phyloP scores from a whole-genome alignment of 2,113 vertebrate genomes.

The Piliocolobus tephrosceles region DNA sequence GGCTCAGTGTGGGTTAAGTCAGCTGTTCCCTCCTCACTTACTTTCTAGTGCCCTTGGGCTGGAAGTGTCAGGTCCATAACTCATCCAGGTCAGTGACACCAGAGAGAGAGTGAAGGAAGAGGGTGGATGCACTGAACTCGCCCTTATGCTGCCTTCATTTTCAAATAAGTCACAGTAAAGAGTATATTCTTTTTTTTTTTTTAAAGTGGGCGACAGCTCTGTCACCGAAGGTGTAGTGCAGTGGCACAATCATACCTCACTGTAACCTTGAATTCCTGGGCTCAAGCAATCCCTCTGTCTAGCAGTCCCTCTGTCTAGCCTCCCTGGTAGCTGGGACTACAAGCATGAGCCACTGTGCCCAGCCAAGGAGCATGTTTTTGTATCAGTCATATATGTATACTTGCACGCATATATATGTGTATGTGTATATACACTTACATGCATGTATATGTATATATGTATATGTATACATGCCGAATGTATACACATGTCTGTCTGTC shows the following conservation, averaged over 20 bases:
- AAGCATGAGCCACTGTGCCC: too few species aligned
- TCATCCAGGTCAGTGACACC: background rate
- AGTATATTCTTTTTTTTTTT: too few species aligned
- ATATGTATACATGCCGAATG: background rate
- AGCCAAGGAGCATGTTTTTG: background rate
- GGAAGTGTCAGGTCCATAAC: background rate
- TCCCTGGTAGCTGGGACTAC: too few species aligned
- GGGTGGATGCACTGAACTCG: background rate
- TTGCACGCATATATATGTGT: background rate
- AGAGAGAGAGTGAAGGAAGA: background rate
- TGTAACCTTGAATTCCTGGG: too few species aligned
- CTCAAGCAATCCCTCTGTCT: too few species aligned
- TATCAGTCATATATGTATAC: background rate
- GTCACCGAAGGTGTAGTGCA: too few species aligned
- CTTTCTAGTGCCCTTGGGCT: background rate
- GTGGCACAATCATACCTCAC: too few species aligned
- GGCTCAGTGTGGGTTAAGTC: background rate
- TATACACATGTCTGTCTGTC: background rate
- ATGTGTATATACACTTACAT: too few species aligned
- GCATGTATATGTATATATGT: background rate
- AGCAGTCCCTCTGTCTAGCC: too few species aligned
- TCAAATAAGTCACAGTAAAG: background rate
- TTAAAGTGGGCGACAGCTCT: too few species aligned
- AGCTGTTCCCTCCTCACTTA: background rate
- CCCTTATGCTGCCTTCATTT: background rate